Evolutionary conservation across 2,113 vertebrate genomes (phyloP).

Genomic region (Pomatostomus ruficeps): DNA sequence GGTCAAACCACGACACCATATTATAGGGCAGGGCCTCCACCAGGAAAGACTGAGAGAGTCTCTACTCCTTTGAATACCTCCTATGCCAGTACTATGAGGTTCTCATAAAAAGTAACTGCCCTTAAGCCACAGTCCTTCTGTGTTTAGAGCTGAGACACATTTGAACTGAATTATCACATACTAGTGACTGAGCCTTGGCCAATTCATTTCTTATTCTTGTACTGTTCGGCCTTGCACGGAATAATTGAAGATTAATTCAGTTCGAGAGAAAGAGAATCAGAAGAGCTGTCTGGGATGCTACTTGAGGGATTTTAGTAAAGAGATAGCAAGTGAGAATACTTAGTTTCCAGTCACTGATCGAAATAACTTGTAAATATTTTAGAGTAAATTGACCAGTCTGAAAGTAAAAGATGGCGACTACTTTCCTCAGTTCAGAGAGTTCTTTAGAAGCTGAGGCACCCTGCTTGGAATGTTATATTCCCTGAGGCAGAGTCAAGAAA

Average conservation of each 20-base stretch:
- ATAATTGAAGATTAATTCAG: constrained; percentile 1
- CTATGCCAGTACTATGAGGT: not conserved
- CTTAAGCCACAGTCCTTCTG: not conserved
- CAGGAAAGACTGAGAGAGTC: not conserved
- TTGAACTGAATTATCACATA: not conserved
- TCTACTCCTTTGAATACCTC: not conserved
- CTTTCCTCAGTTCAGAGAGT: not conserved
- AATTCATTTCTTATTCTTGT: not conserved
- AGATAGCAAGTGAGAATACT: not conserved
- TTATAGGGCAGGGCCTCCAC: not conserved
- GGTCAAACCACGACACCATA: too few relatives aligned
- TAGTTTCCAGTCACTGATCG: not conserved
- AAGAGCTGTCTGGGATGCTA: not conserved
- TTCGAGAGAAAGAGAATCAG: not conserved
- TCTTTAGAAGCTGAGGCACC: not conserved
- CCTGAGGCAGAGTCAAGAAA: not conserved
- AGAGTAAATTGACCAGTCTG: not conserved
- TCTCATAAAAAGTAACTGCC: not conserved
- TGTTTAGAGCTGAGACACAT: not conserved
- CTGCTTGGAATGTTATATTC: not conserved
- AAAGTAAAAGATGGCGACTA: not conserved
- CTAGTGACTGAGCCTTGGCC: not conserved
- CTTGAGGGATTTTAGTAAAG: not conserved
- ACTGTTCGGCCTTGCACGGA: not conserved
- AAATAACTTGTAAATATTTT: constrained; percentile 38